A percentile compares a stretch with the other conserved stretches of the same genome.
phyloP scores from a whole-genome alignment of 2,797 vertebrate species.

The Miichthys miiuy region DNA sequence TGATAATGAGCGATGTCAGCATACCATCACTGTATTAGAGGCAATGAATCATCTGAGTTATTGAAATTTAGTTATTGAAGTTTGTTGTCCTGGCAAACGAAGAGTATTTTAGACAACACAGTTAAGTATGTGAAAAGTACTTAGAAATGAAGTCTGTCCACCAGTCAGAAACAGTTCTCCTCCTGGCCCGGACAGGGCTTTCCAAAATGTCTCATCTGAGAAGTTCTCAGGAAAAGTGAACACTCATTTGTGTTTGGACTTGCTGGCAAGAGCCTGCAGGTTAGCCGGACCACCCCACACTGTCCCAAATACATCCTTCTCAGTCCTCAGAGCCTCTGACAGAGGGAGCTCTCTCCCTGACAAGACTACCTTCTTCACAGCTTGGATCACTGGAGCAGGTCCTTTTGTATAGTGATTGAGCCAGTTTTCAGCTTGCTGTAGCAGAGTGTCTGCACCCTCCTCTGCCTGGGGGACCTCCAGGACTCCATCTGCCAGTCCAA shows the following conservation, averaged over 20 bases:
- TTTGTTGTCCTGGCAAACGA: background rate
- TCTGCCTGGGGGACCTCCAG: constrained; percentile 67
- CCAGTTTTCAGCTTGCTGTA: constrained; percentile 88
- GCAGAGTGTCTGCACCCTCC: constrained; percentile 23
- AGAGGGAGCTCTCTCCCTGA: constrained; percentile 90
- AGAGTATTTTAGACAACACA: background rate
- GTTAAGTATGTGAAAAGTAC: background rate
- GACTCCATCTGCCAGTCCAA: constrained; percentile 87
- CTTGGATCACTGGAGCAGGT: constrained; percentile 86
- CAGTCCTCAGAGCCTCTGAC: constrained; percentile 88
- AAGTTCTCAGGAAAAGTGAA: background rate
- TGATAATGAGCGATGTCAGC: background rate
- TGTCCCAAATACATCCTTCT: constrained; percentile 91
- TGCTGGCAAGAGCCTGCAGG: constrained; percentile 88
- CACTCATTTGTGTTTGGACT: constrained; percentile 88
- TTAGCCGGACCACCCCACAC: constrained; percentile 95
- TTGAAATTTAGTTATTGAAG: background rate
- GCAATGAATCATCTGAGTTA: background rate
- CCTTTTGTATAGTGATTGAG: constrained; percentile 85
- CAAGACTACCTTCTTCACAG: constrained; percentile 89
- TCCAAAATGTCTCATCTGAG: background rate
- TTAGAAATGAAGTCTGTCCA: background rate
- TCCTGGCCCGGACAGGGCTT: background rate
- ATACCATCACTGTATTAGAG: background rate
- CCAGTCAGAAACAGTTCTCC: background rate